Evolutionary conservation across 1,140 invertebrate species (phyloP).

Genomic region (Drosophila ficusphila): DNA sequence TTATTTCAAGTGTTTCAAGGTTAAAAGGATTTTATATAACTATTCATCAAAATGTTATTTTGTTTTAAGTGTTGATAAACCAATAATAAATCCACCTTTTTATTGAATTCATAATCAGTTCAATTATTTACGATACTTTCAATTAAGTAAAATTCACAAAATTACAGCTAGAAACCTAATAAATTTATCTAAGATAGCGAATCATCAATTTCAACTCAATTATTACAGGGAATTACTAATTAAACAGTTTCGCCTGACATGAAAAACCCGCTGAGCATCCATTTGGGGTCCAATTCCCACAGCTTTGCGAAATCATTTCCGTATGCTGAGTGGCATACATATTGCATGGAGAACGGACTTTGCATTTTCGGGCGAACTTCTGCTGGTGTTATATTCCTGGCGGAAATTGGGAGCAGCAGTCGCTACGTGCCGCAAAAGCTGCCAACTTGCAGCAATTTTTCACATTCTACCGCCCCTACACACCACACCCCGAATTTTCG

Average conservation of each 20-base stretch:
- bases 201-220: not conserved
- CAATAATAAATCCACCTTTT: too few relatives aligned
- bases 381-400: constrained; percentile 37
- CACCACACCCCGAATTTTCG: not conserved
- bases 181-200: too few relatives aligned
- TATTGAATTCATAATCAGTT: too few relatives aligned
- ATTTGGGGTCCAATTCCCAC: not conserved
- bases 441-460: constrained; percentile 46
- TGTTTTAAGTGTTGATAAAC: too few relatives aligned
- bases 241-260: not conserved
- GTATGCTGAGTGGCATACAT: constrained; percentile 9
- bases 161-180: too few relatives aligned
- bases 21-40: too few relatives aligned
- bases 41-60: too few relatives aligned
- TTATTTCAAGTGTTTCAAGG: too few relatives aligned
- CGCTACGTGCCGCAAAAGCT: constrained; percentile 35
- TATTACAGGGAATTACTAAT: not conserved
- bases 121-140: too few relatives aligned
- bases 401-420: constrained; percentile 34
- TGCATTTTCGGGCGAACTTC: constrained; percentile 8
- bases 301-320: constrained; percentile 29
- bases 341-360: constrained; percentile 5
- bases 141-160: too few relatives aligned
- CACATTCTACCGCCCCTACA: not conserved
- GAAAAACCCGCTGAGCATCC: not conserved